A percentile compares a stretch with the other conserved stretches of the same genome.
Evolutionary conservation across 2,888 invertebrate species (phyloP).

Genomic region (Morinoia aosen): DNA sequence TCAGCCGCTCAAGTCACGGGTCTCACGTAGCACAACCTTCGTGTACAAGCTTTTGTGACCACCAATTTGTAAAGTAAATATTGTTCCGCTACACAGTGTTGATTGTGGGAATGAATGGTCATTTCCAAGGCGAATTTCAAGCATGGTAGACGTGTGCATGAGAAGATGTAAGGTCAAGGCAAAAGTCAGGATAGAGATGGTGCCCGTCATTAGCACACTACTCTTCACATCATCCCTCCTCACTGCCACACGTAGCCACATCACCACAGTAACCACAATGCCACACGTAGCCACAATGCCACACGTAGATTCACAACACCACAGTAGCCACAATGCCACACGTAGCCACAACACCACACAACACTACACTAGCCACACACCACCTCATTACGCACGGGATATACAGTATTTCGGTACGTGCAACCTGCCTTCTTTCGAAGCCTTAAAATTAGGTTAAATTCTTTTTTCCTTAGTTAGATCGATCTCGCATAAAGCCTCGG

Average conservation of each 20-base stretch:
- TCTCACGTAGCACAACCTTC: too few relatives aligned
- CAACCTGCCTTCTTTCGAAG: background rate
- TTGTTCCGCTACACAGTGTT: background rate
- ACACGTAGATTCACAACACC: background rate
- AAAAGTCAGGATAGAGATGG: background rate
- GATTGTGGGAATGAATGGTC: background rate
- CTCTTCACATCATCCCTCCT: too few relatives aligned
- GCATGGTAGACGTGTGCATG: background rate
- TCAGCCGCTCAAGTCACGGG: background rate
- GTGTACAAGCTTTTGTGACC: too few relatives aligned
- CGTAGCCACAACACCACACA: background rate
- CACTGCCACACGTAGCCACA: too few relatives aligned
- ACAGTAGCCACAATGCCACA: background rate
- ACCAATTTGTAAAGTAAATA: background rate
- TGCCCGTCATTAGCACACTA: too few relatives aligned
- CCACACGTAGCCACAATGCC: too few relatives aligned
- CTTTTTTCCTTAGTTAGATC: constrained; percentile 1
- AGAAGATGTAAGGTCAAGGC: background rate
- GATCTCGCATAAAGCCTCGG: constrained; percentile 24
- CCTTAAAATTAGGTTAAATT: constrained; percentile 10
- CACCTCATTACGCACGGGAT: background rate
- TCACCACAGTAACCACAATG: too few relatives aligned
- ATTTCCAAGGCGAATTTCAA: background rate
- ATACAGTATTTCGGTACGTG: background rate
- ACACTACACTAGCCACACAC: background rate